phyloP scores from a whole-genome alignment of 2,888 invertebrate species.

The Polyploca ridens region DNA sequence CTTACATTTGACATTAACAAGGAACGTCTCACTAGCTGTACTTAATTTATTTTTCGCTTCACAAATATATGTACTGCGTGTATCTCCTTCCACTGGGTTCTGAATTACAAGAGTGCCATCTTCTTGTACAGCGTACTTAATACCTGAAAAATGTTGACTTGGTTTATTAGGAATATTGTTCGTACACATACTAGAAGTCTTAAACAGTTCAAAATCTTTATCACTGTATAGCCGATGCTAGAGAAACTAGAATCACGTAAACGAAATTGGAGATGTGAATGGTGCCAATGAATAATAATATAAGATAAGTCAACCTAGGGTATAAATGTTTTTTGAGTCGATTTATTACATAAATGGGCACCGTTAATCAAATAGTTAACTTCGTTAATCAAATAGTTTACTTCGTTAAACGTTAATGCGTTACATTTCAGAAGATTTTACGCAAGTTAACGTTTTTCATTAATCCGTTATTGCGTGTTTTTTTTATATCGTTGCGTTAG shows the following conservation, averaged over 20 bases:
- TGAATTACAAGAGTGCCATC: neutral
- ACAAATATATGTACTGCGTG: neutral
- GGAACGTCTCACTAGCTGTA: neutral
- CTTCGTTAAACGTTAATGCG: neutral
- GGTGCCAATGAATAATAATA: too few species aligned
- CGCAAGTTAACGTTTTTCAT: neutral
- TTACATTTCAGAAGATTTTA: neutral
- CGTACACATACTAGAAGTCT: too few species aligned
- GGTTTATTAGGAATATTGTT: too few species aligned
- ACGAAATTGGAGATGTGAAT: too few species aligned
- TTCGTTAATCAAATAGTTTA: neutral
- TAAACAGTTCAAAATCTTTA: too few species aligned
- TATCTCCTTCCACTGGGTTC: neutral
- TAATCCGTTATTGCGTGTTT: too few species aligned
- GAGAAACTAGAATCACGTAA: too few species aligned
- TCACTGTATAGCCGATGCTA: too few species aligned
- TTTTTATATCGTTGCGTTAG: neutral
- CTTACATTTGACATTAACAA: constrained; percentile 5
- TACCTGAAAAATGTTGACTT: neutral
- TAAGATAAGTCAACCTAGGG: too few species aligned
- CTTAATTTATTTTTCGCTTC: neutral
- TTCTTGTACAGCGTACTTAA: neutral
- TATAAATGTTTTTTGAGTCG: too few species aligned
- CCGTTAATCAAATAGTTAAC: too few species aligned
- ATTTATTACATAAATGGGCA: too few species aligned